Base-by-base conservation (phyloP, 1,140 invertebrate species). In the Drosophila arawakana region DNA sequence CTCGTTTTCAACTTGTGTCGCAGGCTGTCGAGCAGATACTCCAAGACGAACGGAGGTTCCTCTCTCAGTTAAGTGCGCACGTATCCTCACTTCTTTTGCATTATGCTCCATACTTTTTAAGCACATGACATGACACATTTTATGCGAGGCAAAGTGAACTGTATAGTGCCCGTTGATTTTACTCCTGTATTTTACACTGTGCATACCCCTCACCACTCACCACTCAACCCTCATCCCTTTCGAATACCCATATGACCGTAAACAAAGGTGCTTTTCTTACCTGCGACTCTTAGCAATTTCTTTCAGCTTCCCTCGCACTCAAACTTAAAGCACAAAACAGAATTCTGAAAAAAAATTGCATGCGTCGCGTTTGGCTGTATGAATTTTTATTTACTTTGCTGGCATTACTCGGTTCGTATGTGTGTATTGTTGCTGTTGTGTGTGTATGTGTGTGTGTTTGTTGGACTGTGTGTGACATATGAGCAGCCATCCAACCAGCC, bases 81-180 rank as follows among this genome's bases (percentile, higher is more conserved):
- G 61, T 76, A 67, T 71, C 61, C 73, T 73, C 73, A 79, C 77
- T 74, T 88, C 54, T 62, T 77, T 77, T 60, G 73, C 74, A 76
- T 71, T 66, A 71, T 66, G 62, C 52, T 67, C 62, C 62, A 66
- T 78, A 76, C 61, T 79, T 67, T 68, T 76, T 58, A 89, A 88
- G 80, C 70, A 89, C 83, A 78, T 73, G 71, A 74, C 83, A 81
- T 79, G 76, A 83, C 84, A 88, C 80, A 89, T 75, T 80, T 89
- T 78, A 78, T 88, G 67, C 59, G 58, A 44, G 65, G 70, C 58
- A 62, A 70, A 72, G 80, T 74, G 59, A 89, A 80, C 76, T 82
- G 82, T 81, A 79, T 88, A 83, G 80, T 88, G 80, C 55, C 68
- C 67, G 39, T 54, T 41, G 39, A 39, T 21, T 55, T 55, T 52